Conservation (phyloP, 2,888 invertebrate genomes). For the Scrobipalpa atriplicella region DNA sequence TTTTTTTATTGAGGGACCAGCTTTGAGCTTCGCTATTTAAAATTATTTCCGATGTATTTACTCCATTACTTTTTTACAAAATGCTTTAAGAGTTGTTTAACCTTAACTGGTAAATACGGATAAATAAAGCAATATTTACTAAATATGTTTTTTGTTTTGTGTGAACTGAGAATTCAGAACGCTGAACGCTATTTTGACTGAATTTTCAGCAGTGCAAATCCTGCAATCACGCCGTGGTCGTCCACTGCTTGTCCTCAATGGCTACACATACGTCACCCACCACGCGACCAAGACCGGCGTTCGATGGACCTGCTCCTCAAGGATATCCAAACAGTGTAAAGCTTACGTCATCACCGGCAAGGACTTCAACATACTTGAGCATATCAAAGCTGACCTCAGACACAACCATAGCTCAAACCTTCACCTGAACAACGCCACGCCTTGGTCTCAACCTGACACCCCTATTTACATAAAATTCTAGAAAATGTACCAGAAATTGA, state of each 20-base stretch:
- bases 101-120: too few relatives aligned
- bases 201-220: constrained; percentile 31
- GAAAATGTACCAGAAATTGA: too few relatives aligned
- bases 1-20: too few relatives aligned
- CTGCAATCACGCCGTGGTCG: constrained; percentile 36
- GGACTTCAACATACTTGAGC: constrained; percentile 19
- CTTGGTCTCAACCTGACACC: too few relatives aligned
- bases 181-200: neutral
- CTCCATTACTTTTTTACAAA: too few relatives aligned
- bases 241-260: constrained; percentile 34
- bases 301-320: constrained; percentile 39
- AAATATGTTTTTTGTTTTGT: too few relatives aligned
- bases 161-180: too few relatives aligned
- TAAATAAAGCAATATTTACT: too few relatives aligned
- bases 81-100: too few relatives aligned
- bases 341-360: constrained; percentile 34
- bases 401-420: constrained; percentile 27
- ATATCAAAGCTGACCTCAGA: constrained; percentile 25
- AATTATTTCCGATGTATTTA: too few relatives aligned
- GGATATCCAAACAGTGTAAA: constrained; percentile 36
- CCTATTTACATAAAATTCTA: too few relatives aligned
- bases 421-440: neutral
- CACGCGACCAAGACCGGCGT: constrained; percentile 30
- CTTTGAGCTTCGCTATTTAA: too few relatives aligned
- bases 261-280: constrained; percentile 34